phyloP scores from a whole-genome alignment of 2,113 vertebrate species.

The Athene noctua region DNA sequence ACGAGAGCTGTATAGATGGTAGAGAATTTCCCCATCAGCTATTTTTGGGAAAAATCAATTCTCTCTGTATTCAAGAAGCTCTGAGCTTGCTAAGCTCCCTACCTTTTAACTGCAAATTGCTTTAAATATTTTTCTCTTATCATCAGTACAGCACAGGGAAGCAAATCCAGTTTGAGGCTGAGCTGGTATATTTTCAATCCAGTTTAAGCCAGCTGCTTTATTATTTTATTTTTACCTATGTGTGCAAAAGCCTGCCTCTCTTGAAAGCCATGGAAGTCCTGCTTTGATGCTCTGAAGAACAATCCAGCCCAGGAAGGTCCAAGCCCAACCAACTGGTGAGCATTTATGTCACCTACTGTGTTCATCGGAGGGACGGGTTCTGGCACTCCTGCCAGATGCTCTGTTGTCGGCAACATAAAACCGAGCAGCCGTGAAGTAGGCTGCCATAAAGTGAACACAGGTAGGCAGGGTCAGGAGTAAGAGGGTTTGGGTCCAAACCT shows the following conservation, averaged over 20 bases:
- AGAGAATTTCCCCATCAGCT: constrained; percentile 57
- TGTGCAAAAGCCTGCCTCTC: background rate
- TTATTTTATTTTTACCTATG: background rate
- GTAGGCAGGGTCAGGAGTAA: background rate
- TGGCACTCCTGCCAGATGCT: background rate
- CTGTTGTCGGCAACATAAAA: background rate
- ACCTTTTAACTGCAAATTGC: constrained; percentile 52
- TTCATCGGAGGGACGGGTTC: background rate
- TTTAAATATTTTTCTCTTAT: constrained; percentile 50
- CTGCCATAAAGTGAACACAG: background rate
- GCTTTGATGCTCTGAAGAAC: background rate
- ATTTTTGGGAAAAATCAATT: constrained; percentile 43
- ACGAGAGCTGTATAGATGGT: background rate
- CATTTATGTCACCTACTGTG: background rate
- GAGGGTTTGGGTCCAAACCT: background rate
- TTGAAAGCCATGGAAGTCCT: background rate
- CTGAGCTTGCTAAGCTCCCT: constrained; percentile 43
- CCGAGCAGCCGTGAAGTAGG: rapidly evolving
- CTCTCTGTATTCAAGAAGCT: constrained; percentile 5
- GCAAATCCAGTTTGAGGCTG: constrained; percentile 16
- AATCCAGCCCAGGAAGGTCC: background rate
- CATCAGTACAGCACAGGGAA: constrained; percentile 18
- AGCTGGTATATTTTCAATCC: background rate
- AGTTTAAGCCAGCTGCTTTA: background rate
- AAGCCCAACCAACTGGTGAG: background rate